phyloP scores from a whole-genome alignment of 2,113 vertebrate genomes.

The Syngnathus floridae region DNA sequence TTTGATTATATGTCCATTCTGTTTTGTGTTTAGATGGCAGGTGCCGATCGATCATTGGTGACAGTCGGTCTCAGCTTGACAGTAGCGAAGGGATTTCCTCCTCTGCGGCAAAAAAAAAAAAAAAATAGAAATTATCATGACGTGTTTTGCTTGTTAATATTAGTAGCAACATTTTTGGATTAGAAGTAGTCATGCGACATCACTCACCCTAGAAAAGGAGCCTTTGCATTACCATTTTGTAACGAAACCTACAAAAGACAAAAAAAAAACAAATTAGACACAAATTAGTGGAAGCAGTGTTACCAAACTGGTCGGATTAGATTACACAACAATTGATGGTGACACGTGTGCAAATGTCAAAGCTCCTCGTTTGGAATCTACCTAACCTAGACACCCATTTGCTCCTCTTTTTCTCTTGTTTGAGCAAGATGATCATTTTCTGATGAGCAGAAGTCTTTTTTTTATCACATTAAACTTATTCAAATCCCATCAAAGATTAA shows the following conservation, averaged over 20 bases:
- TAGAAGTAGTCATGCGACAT: slow-evolving; percentile 18
- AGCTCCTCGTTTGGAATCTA: slow-evolving; percentile 46
- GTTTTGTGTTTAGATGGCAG: slow-evolving; percentile 67
- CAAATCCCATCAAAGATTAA: background rate
- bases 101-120: slow-evolving; percentile 64
- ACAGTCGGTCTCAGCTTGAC: slow-evolving; percentile 89
- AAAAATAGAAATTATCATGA: background rate
- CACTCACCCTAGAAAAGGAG: slow-evolving; percentile 85
- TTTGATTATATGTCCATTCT: slow-evolving; percentile 6
- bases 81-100: slow-evolving; percentile 90
- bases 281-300: slow-evolving; percentile 26
- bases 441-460: background rate
- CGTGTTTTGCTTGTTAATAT: background rate
- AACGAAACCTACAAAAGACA: slow-evolving; percentile 73
- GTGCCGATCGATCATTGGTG: slow-evolving; percentile 93
- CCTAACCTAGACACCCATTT: slow-evolving; percentile 36
- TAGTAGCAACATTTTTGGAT: background rate
- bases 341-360: slow-evolving; percentile 19
- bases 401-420: background rate
- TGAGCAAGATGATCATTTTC: background rate
- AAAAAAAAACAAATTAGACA: slow-evolving; percentile 25
- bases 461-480: background rate
- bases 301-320: slow-evolving; percentile 59
- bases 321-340: slow-evolving; percentile 27
- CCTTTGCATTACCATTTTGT: slow-evolving; percentile 79